These are phyloP conservation scores for Leptodactylus fallax DNA, from an alignment of 2,797 vertebrate genomes.

Conservation along the genomic window DNA sequence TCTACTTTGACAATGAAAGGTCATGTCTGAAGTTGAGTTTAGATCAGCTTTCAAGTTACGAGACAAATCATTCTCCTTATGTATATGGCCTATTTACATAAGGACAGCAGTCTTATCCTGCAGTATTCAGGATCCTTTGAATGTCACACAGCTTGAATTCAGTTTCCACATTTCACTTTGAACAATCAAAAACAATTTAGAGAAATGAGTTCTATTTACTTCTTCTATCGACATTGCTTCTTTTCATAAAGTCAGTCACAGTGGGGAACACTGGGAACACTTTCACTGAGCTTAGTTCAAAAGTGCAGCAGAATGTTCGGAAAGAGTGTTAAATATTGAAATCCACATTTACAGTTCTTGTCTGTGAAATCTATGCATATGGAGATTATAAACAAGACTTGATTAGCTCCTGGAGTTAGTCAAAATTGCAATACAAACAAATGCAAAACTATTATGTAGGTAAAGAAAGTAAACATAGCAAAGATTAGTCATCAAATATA, in stretches of 20 bases:
- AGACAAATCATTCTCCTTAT: slow-evolving; percentile 36
- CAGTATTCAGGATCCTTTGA: slow-evolving; percentile 53
- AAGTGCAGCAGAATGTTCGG: slow-evolving; percentile 38
- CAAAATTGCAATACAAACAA: slow-evolving; percentile 45
- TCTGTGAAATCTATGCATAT: slow-evolving; percentile 25
- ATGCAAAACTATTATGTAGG: slow-evolving; percentile 29
- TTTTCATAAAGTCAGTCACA: slow-evolving; percentile 56
- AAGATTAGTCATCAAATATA: slow-evolving; percentile 21
- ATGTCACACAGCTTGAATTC: slow-evolving; percentile 62
- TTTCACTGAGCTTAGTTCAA: slow-evolving; percentile 48
- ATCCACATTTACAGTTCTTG: slow-evolving; percentile 38
- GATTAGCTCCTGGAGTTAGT: slow-evolving; percentile 39
- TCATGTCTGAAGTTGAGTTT: background rate
- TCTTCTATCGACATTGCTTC: slow-evolving; percentile 34
- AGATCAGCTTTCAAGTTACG: slow-evolving; percentile 16
- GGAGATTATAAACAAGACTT: slow-evolving; percentile 34
- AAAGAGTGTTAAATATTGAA: slow-evolving; percentile 44
- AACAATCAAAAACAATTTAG: slow-evolving; percentile 64
- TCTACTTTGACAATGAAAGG: background rate
- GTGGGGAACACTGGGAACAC: slow-evolving; percentile 42
- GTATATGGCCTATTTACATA: slow-evolving; percentile 55
- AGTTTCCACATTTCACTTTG: slow-evolving; percentile 56
- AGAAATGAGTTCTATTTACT: slow-evolving; percentile 62
- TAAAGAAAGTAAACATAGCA: slow-evolving; percentile 31
- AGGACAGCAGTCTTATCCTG: slow-evolving; percentile 41